Percentiles rank a stretch among this genome's conserved stretches.
phyloP scores from a whole-genome alignment of 1,140 invertebrate species.

The Pseudomyrmex concolor region DNA sequence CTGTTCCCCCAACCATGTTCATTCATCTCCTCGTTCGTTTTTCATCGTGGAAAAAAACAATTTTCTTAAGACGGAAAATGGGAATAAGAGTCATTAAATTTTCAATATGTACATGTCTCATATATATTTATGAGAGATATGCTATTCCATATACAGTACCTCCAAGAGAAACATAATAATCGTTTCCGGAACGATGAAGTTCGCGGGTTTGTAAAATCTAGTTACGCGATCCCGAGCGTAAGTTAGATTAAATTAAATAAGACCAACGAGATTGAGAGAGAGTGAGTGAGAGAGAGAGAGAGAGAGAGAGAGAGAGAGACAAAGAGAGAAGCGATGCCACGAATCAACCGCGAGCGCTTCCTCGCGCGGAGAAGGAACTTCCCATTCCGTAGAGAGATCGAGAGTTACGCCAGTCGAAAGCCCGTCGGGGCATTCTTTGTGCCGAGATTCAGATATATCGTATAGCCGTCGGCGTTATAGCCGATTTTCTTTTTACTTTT shows the following conservation, averaged over 20 bases:
- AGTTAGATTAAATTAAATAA: conserved; percentile 62
- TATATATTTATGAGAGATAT: conserved; percentile 35
- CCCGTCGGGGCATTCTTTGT: conserved; percentile 62
- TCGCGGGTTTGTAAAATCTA: conserved; percentile 58
- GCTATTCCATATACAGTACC: conserved; percentile 9
- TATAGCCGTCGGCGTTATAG: conserved; percentile 65
- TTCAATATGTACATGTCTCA: conserved; percentile 21
- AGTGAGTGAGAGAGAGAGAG: conserved; percentile 3
- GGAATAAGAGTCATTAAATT: conserved; percentile 52
- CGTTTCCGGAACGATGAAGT: conserved; percentile 58
- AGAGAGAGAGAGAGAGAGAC: conserved; percentile 1
- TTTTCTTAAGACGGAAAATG: conserved; percentile 27
- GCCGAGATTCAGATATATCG: conserved; percentile 66
- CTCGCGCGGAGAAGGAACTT: conserved; percentile 48
- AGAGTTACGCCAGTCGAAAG: conserved; percentile 47
- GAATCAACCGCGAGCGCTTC: conserved; percentile 62
- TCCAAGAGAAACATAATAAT: conserved; percentile 57
- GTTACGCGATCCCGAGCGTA: conserved; percentile 56
- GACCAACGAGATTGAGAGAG: conserved; percentile 21
- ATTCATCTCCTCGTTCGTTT: not conserved
- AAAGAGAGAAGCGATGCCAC: conserved; percentile 2
- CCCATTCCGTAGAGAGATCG: conserved; percentile 51
- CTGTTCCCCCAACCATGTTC: not conserved
- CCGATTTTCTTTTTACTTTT: conserved; percentile 61
- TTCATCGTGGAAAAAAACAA: conserved; percentile 21